Percentiles rank a stretch among this genome's conserved stretches.
phyloP scores from a whole-genome alignment of 2,797 vertebrate species.

The Muraenolepis orangiensis region DNA sequence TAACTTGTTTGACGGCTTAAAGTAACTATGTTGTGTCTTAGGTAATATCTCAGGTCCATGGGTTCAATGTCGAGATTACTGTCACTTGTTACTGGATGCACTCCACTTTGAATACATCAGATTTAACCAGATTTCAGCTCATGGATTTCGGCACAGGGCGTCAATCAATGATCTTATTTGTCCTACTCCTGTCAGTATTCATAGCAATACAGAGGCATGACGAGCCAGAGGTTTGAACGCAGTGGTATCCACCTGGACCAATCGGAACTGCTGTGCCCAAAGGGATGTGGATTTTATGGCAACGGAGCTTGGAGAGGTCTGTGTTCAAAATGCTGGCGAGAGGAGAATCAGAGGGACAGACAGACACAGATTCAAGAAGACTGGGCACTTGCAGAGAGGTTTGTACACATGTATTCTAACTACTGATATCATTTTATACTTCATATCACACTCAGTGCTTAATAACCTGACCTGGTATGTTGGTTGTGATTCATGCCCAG shows the following conservation, averaged over 20 bases:
- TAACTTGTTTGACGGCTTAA: neutral
- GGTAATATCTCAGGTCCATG: neutral
- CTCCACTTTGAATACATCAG: neutral
- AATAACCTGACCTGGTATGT: neutral
- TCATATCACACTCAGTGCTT: neutral
- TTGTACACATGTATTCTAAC: constrained; percentile 27
- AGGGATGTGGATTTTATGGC: constrained; percentile 95
- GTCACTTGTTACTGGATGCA: neutral
- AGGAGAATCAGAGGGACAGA: constrained; percentile 85
- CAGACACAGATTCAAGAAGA: constrained; percentile 96
- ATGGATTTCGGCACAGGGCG: neutral
- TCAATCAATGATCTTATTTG: neutral
- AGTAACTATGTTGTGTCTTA: neutral
- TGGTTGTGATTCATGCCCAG: constrained; percentile 55
- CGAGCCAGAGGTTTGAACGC: constrained; percentile 83
- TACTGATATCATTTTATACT: neutral
- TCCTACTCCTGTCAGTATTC: neutral
- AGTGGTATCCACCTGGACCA: constrained; percentile 93
- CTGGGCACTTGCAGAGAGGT: constrained; percentile 91
- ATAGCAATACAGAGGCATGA: constrained; percentile 71
- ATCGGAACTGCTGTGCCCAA: constrained; percentile 91
- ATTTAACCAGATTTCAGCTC: neutral
- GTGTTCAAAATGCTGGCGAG: constrained; percentile 96
- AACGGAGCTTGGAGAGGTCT: constrained; percentile 91
- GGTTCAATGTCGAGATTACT: neutral